These are phyloP conservation scores for Metridium senile DNA, from an alignment of 92 coral and sea anemone genomes.

Conservation along the genomic window DNA sequence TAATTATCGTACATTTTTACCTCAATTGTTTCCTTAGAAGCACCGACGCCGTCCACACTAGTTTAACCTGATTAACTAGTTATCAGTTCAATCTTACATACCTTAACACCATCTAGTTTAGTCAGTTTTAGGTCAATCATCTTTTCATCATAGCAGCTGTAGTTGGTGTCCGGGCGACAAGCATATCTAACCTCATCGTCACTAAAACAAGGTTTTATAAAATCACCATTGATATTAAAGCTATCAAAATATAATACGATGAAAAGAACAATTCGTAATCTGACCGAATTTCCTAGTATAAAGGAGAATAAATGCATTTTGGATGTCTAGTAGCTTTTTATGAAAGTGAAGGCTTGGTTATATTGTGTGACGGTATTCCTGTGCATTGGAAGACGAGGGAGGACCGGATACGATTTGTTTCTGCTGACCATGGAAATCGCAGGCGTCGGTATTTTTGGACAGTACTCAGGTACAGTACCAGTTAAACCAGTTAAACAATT, in stretches of 20 bases:
- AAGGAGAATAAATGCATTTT: background rate
- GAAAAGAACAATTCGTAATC: background rate
- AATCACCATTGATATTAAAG: slow-evolving; percentile 8
- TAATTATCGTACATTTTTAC: too few relatives aligned
- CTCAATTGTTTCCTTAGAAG: too few relatives aligned
- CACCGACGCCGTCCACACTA: too few relatives aligned
- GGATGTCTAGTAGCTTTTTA: background rate
- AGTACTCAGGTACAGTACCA: too few relatives aligned
- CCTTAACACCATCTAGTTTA: slow-evolving; percentile 65
- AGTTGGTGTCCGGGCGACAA: slow-evolving; percentile 53
- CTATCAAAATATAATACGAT: background rate
- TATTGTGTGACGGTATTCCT: too few relatives aligned
- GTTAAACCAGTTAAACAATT: too few relatives aligned
- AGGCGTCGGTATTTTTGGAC: too few relatives aligned
- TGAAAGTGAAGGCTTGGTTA: background rate
- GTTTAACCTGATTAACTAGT: background rate
- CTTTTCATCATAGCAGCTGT: slow-evolving; percentile 49
- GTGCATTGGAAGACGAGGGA: too few relatives aligned
- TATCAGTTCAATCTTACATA: background rate
- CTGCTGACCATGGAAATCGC: too few relatives aligned
- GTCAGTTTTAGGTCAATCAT: slow-evolving; percentile 29
- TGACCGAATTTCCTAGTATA: background rate
- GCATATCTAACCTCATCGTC: slow-evolving; percentile 52
- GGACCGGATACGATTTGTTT: too few relatives aligned
- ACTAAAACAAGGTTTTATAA: slow-evolving; percentile 48